Percentiles rank a stretch among this genome's conserved stretches.
phyloP scores from a whole-genome alignment of 2,888 invertebrate species.

The Caenorhabditis sinica region DNA sequence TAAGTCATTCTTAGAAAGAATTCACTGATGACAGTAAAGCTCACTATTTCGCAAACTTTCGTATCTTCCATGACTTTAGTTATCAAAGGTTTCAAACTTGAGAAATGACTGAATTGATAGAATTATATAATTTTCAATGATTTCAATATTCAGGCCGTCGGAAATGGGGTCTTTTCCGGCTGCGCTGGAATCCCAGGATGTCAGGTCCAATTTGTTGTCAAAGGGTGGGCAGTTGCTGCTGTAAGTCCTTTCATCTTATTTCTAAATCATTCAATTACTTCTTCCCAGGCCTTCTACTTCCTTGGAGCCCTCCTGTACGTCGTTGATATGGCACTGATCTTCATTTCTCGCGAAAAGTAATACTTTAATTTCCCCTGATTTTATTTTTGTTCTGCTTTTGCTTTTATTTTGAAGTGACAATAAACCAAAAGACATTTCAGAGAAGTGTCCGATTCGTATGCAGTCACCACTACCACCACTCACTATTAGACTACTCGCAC shows the following conservation, averaged over 20 bases:
- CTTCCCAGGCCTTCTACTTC: conserved; percentile 81
- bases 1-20: too few relatives aligned
- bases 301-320: conserved; percentile 80
- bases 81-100: too few relatives aligned
- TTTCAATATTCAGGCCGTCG: conserved; percentile 63
- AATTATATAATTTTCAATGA: too few relatives aligned
- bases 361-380: background rate
- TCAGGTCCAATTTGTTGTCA: conserved; percentile 83
- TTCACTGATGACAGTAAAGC: too few relatives aligned
- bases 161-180: conserved; percentile 75
- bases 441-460: conserved; percentile 71
- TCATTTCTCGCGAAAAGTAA: conserved; percentile 80
- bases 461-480: conserved; percentile 73
- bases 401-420: background rate
- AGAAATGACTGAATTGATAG: too few relatives aligned
- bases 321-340: conserved; percentile 79
- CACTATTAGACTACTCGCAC: conserved; percentile 67
- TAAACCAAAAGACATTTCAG: conserved; percentile 61
- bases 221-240: conserved; percentile 83
- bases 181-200: conserved; percentile 83
- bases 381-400: conserved; percentile 20
- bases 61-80: too few relatives aligned
- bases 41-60: too few relatives aligned
- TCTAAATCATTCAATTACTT: background rate
- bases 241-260: conserved; percentile 40